Evolutionary conservation across 1,140 invertebrate genomes (phyloP).

Genomic region (Episyrphus balteatus): DNA sequence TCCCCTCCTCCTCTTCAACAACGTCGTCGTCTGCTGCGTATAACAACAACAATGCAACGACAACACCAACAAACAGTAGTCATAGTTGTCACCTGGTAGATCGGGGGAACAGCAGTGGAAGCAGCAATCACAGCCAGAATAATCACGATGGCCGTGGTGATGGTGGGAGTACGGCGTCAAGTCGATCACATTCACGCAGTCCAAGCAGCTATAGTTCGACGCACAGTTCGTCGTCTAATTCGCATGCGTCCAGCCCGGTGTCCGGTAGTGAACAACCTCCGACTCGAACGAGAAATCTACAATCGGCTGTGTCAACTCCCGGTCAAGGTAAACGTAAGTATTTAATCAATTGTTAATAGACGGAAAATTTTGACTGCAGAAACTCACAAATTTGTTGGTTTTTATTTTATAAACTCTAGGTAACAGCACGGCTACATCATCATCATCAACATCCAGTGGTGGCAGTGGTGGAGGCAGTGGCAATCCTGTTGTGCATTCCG

Average conservation of each 20-base stretch:
- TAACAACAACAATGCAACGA: slow-evolving; percentile 1
- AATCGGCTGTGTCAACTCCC: slow-evolving; percentile 23
- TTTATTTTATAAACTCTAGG: slow-evolving; percentile 9
- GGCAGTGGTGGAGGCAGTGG: slow-evolving; percentile 18
- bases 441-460: slow-evolving; percentile 33
- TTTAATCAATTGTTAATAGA: neutral
- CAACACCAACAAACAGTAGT: slow-evolving; percentile 7
- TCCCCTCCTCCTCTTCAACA: slow-evolving; percentile 2
- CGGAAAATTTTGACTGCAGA: neutral
- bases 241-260: slow-evolving; percentile 32
- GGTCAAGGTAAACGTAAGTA: neutral
- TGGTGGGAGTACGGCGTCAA: slow-evolving; percentile 37
- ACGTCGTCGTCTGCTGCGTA: neutral
- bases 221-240: slow-evolving; percentile 36
- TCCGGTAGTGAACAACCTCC: slow-evolving; percentile 19
- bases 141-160: slow-evolving; percentile 11
- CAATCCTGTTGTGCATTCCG: slow-evolving; percentile 43
- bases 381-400: slow-evolving; percentile 2
- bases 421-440: slow-evolving; percentile 10
- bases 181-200: slow-evolving; percentile 42
- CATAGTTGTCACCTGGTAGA: slow-evolving; percentile 5
- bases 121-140: too few species aligned
- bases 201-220: slow-evolving; percentile 37
- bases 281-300: slow-evolving; percentile 15
- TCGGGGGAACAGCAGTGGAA: neutral